Percentiles rank a stretch among this genome's conserved stretches.
Evolutionary conservation across 1,140 invertebrate species (phyloP).

Genomic region (Polypedilum vanderplanki): DNA sequence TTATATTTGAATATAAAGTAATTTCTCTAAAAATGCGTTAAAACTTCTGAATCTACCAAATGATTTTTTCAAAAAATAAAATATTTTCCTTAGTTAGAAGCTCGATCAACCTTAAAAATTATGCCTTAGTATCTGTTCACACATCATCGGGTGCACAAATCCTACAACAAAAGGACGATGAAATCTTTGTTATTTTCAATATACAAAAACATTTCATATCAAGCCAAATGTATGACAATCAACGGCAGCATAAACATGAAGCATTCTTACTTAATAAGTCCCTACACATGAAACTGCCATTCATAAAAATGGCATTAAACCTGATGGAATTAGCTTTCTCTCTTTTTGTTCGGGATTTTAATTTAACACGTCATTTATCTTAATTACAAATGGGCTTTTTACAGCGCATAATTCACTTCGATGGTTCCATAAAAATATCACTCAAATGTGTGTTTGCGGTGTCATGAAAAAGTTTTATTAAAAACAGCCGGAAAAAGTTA

Average conservation of each 20-base stretch:
- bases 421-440: not conserved
- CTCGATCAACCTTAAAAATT: too few relatives aligned
- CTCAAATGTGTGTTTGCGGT: not conserved
- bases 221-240: not conserved
- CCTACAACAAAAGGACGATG: slow-evolving; percentile 24
- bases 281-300: not conserved
- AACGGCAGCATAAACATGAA: not conserved
- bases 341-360: not conserved
- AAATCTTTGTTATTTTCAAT: not conserved
- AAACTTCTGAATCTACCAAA: too few relatives aligned
- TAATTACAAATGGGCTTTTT: slow-evolving; percentile 20
- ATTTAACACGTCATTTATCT: slow-evolving; percentile 28
- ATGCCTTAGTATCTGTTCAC: not conserved
- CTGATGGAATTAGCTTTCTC: not conserved
- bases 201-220: not conserved
- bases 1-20: too few relatives aligned
- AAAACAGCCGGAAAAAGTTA: not conserved
- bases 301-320: slow-evolving; percentile 26
- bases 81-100: too few relatives aligned
- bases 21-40: too few relatives aligned
- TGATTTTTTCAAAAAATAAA: too few relatives aligned
- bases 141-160: not conserved
- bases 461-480: not conserved
- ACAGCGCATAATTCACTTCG: not conserved
- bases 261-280: slow-evolving; percentile 5